Conservation (phyloP, 2,888 invertebrate genomes). For the Sepioteuthis lessoniana region DNA sequence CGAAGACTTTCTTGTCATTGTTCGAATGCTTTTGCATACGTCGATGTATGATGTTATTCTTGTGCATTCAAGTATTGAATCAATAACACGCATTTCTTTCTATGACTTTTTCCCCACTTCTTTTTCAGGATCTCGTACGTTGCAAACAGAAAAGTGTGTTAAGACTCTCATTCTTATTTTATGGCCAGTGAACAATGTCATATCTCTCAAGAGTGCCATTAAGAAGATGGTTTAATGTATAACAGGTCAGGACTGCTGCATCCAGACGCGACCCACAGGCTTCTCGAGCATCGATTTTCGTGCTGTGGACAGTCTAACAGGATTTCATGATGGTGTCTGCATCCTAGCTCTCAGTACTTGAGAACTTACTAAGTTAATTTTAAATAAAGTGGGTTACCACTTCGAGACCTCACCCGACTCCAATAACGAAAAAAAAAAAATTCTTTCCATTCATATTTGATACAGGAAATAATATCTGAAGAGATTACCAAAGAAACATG, state of each 20-base stretch:
- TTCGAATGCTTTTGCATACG: too few relatives aligned
- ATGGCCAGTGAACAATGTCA: conserved; percentile 33
- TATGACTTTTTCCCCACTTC: neutral
- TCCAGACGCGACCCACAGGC: neutral
- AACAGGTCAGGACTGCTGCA: neutral
- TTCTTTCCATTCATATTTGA: too few relatives aligned
- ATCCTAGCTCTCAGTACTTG: neutral
- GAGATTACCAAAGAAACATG: too few relatives aligned
- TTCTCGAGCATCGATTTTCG: neutral
- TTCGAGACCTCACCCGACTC: neutral
- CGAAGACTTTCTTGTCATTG: too few relatives aligned
- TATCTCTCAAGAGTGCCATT: conserved; percentile 20
- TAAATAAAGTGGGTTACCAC: neutral
- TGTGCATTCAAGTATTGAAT: neutral
- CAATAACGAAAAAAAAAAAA: too few relatives aligned
- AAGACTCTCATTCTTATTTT: neutral
- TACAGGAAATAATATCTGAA: too few relatives aligned
- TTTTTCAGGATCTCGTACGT: neutral
- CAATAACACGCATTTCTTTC: neutral
- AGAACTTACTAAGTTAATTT: neutral
- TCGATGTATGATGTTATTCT: too few relatives aligned
- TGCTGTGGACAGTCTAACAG: neutral
- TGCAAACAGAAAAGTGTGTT: neutral
- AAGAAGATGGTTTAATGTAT: neutral
- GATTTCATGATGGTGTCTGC: neutral